Base-by-base conservation (phyloP, 2,797 vertebrate genomes). In the Myioborus melanocephalus region DNA sequence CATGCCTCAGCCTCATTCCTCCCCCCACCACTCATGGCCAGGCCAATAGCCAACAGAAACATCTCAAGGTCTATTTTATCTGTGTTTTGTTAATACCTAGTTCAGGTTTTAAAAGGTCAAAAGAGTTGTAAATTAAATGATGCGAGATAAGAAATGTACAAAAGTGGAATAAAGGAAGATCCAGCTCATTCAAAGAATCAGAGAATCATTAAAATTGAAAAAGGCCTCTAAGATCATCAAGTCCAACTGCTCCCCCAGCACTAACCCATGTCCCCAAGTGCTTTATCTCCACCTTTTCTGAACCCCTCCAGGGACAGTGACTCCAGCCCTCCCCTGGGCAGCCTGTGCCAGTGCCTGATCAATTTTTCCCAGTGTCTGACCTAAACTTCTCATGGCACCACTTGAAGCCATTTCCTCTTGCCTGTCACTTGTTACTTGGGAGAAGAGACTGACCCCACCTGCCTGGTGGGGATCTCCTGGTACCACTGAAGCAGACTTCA, bases 121-220 rank as follows among this genome's bases (percentile, higher is more conserved):
- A 34, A 23, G 27, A 59, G 28, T 3, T 65, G 10, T 24, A 76
- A 84, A 46, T 59, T 27, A 81, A 92, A 60, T 20, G 7, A 85
- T 1, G 2, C 10, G 44, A 35, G 22, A 76, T 17, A 56, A 41
- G 61, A 83, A 86, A 76, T 0, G 0, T 6, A 34, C 10, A 83
- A 44, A 83, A 84, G 34, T 2, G 8, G 64, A 87, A 41, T 37
- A 50, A 78, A 81, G 49, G 12, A 49, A 61, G 56, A 77, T 32
- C 12, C 23, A 56, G 43, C 47, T 46, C 16, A 34, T 23, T 61
- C 64, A 32, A 3, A 43, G 80, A n/a, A 72, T 41, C 10, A 35
- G 21, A 65, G 26, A 59, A 53, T 34, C 34, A 24, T 14, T 41
- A 39, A 71, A 10, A 43, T 2, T 57, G 65, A 26, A 26, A 83